Base-by-base conservation (phyloP, 35 echinoderm and acorn worm species). In the Apostichopus parvimensis region DNA sequence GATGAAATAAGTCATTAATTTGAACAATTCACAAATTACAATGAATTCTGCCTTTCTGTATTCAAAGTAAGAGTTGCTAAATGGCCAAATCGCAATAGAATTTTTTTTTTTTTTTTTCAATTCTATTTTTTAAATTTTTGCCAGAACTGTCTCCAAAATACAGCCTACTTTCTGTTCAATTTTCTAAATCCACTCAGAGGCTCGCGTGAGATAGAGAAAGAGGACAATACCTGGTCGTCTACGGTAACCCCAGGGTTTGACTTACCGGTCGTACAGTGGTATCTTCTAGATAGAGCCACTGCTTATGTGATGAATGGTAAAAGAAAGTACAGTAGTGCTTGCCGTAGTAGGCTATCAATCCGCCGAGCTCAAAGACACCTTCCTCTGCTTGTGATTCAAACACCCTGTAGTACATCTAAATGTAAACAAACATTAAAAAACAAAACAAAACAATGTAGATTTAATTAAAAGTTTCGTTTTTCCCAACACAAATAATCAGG, bases 301-400 rank as follows among this genome's bases (percentile, higher is more conserved):
- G 86, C 80, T 91, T 94, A 2, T 82, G 84, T 18, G 68, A 75
- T 5, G 97, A 96, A 75, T 99, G 93, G 61, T 96, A 99, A 85
- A 99, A 99, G 97, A 99, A 99, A 2, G 97, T 99, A 28, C 95
- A 94, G 84, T 99, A 99, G 84, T 99, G 97, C 56, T 95, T 96
- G 64, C 97, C 97, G 79, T 99, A 99, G 84, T 99, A 99, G 20
- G 97, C 95, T 5, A 99, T 95, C 13, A 99, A 64, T 64, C 97
- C 97, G 53, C 94, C 95, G 4, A 99, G 92, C 17, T 94, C 87
- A 1, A 93, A 90, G 18, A 73, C 90, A 57, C 90, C 81, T 13
- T 80, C 80, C 53, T 93, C 91, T 4, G 97, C 93, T 76, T 87
- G 83, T 0, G 94, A 87, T 93, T 99, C 97, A 22, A 96, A 90